Evolutionary conservation across 2,888 invertebrate genomes (phyloP).

Genomic region (Escarpia spicata): DNA sequence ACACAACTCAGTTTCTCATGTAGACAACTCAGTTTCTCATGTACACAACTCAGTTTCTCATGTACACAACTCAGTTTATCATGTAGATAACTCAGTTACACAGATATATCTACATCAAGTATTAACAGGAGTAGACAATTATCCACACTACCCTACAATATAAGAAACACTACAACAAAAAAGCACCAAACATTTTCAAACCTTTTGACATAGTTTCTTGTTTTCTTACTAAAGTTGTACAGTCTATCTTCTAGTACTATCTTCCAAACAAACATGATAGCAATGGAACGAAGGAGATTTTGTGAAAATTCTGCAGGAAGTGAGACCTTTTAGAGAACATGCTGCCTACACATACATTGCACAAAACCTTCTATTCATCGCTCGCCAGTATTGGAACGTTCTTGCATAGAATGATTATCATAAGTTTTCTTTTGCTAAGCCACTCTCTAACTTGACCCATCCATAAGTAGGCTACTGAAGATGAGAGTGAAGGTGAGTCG

Average conservation of each 20-base stretch:
- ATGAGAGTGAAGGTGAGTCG: no score
- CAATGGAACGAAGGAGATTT: neutral
- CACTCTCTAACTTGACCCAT: neutral
- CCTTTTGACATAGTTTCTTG: neutral
- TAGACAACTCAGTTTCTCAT: no score
- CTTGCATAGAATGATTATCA: neutral
- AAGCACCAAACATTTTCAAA: constrained; percentile 5
- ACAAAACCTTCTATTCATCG: neutral
- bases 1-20: no score
- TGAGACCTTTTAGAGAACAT: no score
- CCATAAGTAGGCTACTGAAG: no score
- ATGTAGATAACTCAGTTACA: neutral
- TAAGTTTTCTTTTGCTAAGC: neutral
- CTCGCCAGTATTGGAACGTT: neutral
- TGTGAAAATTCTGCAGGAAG: neutral
- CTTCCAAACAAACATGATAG: neutral
- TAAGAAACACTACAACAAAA: neutral
- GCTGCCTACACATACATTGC: no score
- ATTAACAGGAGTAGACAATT: neutral
- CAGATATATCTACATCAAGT: neutral
- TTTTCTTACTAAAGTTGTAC: neutral
- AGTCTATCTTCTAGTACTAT: neutral
- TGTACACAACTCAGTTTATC: no score
- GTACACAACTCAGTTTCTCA: no score
- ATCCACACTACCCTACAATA: neutral